Evolutionary conservation across 2,113 vertebrate genomes (phyloP), one percentile per base, ranked within the genome.

Genomic region (Anolis sagrei): DNA sequence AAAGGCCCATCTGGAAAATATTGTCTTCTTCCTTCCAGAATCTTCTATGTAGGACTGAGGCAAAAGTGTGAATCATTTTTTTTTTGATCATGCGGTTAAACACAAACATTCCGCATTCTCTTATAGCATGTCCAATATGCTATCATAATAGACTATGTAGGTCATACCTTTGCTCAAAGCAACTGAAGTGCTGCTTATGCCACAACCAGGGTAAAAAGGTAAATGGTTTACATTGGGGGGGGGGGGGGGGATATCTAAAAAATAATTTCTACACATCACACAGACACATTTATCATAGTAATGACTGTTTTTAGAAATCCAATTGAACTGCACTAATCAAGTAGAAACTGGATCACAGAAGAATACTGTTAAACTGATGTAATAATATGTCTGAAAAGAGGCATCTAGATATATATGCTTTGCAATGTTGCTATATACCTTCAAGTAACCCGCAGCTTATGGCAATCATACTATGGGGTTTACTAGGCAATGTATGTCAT

Each of bases 1-100:
- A 87, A 80, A 88, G 39, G 86, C 23, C 51, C 54, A 29, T 18
- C 21, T 34, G 27, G 23, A 75, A 36, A 62, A 34, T 16, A 82
- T 76, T 51, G 4, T 27, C 27, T 21, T 39, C 18, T 79, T 39
- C 18, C 79, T 87, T 48, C 7, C 27, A 54, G 58, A 39, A 27
- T 11, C 27, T 75, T 23, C 23, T 39, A 58, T 32, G 21, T 25
- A 74, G 16, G 34, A 58, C 34, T 58, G 18, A 77, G 49, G n/a
- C 32, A 66, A 75, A 74, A 58, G 9, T 34, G 34, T 3, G 3
- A 25, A 11, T 3, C 21, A 9, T 61, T 73, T 32, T 23, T 27
- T 32, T 23, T 27, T 39, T 61, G 27, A 61, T 27, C 4, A 32
- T 7, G 7, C 25, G n/a, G 21, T n/a, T 21, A 73, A 74, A 48